Evolutionary conservation across 2,888 invertebrate species (phyloP).

Genomic region (Bedellia somnulentella): DNA sequence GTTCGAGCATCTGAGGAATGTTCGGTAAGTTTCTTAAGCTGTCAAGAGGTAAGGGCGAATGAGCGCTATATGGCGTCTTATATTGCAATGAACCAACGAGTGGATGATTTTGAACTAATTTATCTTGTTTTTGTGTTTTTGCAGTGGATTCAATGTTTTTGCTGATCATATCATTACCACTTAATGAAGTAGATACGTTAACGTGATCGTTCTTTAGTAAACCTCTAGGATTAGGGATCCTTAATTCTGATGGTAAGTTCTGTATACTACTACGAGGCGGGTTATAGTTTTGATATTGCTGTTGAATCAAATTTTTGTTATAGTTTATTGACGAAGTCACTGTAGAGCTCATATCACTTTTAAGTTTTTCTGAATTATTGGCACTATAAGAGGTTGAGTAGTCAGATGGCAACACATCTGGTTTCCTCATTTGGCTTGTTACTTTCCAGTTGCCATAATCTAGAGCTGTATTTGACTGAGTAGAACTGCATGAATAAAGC

Average conservation of each 20-base stretch:
- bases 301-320: constrained; percentile 34
- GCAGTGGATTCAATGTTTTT: constrained; percentile 29
- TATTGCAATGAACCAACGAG: constrained; percentile 37
- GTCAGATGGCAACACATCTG: constrained; percentile 36
- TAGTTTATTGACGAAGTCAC: constrained; percentile 28
- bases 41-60: constrained; percentile 47
- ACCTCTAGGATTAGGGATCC: constrained; percentile 45
- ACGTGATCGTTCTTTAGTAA: constrained; percentile 30
- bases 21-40: constrained; percentile 57
- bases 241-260: constrained; percentile 31
- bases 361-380: constrained; percentile 29
- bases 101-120: constrained; percentile 35
- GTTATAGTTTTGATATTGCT: constrained; percentile 33
- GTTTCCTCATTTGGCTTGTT: constrained; percentile 32
- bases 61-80: constrained; percentile 36
- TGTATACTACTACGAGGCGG: constrained; percentile 27
- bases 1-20: constrained; percentile 63
- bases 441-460: constrained; percentile 51
- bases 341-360: constrained; percentile 22
- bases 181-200: constrained; percentile 19
- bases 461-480: constrained; percentile 23
- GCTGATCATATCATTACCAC: constrained; percentile 21
- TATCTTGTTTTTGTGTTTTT: constrained; percentile 38
- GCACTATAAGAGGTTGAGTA: constrained; percentile 32
- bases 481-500: constrained; percentile 26